Conservation (phyloP, 2,113 vertebrate genomes). For the Antigone vipio region DNA sequence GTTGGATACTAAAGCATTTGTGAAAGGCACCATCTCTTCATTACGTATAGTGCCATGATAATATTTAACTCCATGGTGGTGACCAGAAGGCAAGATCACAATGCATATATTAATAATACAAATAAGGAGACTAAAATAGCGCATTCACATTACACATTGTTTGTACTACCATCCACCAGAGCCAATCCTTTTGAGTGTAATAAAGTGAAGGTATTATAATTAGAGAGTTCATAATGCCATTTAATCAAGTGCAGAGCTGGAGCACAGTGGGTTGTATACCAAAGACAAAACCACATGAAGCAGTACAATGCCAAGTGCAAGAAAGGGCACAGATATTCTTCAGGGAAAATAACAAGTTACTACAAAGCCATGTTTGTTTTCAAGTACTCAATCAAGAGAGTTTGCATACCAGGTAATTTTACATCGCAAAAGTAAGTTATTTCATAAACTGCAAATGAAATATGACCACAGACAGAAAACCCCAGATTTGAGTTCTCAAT, state of each 20-base stretch:
- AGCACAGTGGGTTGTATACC: conserved; percentile 1
- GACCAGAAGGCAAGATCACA: neutral
- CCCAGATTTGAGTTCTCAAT: neutral
- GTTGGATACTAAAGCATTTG: neutral
- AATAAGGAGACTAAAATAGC: neutral
- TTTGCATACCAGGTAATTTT: conserved; percentile 8
- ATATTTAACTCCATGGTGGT: neutral
- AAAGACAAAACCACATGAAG: conserved; percentile 55
- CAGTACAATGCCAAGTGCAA: neutral
- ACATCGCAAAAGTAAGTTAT: neutral
- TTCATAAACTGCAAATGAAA: conserved; percentile 3
- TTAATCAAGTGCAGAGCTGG: conserved; percentile 37
- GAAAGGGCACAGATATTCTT: conserved; percentile 13
- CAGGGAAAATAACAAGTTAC: conserved; percentile 30
- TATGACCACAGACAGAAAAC: neutral
- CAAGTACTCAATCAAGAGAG: neutral
- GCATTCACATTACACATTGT: neutral
- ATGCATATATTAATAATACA: neutral
- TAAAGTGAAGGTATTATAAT: conserved; percentile 42
- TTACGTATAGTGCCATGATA: neutral
- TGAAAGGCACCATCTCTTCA: neutral
- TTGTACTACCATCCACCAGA: neutral
- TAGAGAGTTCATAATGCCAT: conserved; percentile 27
- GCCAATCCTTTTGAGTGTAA: neutral
- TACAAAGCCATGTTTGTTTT: conserved; percentile 46